Percentiles rank a stretch among this genome's conserved stretches.
phyloP scores from a whole-genome alignment of 2,113 vertebrate species.

The Gila orcuttii region DNA sequence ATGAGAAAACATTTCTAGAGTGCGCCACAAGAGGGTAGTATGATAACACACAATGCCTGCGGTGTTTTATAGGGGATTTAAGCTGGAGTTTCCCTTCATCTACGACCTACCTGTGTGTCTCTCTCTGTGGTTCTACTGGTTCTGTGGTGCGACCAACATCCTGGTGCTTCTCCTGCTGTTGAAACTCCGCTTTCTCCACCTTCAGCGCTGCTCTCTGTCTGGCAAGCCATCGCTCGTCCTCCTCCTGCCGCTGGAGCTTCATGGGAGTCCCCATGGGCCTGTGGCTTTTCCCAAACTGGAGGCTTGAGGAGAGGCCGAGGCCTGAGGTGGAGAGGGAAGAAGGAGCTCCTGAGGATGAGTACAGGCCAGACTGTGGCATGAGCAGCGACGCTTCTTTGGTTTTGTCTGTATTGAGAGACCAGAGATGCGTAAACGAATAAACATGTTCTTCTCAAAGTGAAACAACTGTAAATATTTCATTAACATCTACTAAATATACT shows the following conservation, averaged over 20 bases:
- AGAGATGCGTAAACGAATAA: background rate
- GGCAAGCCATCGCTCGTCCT: slow-evolving; percentile 96
- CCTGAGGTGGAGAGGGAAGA: slow-evolving; percentile 82
- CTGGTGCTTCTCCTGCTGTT: slow-evolving; percentile 93
- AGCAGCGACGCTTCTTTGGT: slow-evolving; percentile 86
- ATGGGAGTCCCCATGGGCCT: slow-evolving; percentile 76
- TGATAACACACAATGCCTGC: background rate
- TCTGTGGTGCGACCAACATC: slow-evolving; percentile 85
- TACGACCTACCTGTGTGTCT: slow-evolving; percentile 82
- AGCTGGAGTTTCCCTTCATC: background rate
- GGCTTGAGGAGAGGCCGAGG: slow-evolving; percentile 82
- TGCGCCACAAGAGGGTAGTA: slow-evolving; percentile 39
- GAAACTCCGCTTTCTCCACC: slow-evolving; percentile 93
- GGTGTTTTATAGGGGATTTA: background rate
- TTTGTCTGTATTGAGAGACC: slow-evolving; percentile 79
- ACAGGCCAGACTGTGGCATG: slow-evolving; percentile 83
- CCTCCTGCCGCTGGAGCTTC: slow-evolving; percentile 89
- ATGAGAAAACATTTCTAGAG: background rate
- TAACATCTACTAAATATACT: background rate
- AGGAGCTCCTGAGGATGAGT: slow-evolving; percentile 71
- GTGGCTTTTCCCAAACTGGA: slow-evolving; percentile 79
- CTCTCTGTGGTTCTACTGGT: slow-evolving; percentile 78
- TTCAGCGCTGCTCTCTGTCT: slow-evolving; percentile 88
- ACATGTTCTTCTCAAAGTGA: background rate
- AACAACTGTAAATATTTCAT: background rate